A percentile compares a stretch with the other conserved stretches of the same genome.
These are phyloP conservation scores for Elmis aenea DNA, from an alignment of 2,888 invertebrate genomes.

Conservation along the genomic window DNA sequence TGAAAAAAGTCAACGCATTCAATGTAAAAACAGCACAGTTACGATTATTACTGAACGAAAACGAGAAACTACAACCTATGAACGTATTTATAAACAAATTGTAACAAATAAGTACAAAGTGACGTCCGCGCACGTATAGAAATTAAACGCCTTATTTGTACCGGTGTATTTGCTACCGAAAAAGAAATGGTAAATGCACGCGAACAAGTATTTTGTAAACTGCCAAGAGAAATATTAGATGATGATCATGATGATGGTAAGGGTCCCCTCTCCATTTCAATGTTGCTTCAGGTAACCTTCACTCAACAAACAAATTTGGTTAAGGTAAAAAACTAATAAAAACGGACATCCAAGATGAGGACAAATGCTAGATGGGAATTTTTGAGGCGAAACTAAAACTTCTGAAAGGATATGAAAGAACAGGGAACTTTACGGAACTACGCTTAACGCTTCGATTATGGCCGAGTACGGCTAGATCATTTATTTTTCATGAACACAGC, in stretches of 20 bases:
- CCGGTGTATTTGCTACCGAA: no score
- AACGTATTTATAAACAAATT: no score
- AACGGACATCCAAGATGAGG: constrained; percentile 9
- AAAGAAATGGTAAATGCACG: no score
- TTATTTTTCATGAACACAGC: constrained; percentile 10
- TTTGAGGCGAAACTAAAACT: constrained; percentile 12
- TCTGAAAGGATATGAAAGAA: constrained; percentile 12
- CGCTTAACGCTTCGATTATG: constrained; percentile 14
- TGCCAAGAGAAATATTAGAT: no score
- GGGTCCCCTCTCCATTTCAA: constrained; percentile 3
- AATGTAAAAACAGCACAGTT: no score
- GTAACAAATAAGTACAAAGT: no score
- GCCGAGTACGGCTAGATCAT: constrained; percentile 12
- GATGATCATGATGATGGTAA: constrained; percentile 13
- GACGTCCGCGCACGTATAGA: no score
- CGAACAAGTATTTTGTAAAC: no score
- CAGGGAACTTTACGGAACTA: constrained; percentile 11
- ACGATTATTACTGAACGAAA: no score
- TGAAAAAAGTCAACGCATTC: no score
- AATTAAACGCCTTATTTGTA: no score
- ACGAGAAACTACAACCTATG: no score
- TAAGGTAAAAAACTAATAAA: constrained; percentile 12
- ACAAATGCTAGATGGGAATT: constrained; percentile 10
- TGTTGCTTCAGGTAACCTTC: constrained; percentile 14
- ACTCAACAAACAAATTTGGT: constrained; percentile 13